These are phyloP conservation scores for Scolanthus callimorphus DNA, from an alignment of 92 coral and sea anemone genomes.

Conservation along the genomic window DNA sequence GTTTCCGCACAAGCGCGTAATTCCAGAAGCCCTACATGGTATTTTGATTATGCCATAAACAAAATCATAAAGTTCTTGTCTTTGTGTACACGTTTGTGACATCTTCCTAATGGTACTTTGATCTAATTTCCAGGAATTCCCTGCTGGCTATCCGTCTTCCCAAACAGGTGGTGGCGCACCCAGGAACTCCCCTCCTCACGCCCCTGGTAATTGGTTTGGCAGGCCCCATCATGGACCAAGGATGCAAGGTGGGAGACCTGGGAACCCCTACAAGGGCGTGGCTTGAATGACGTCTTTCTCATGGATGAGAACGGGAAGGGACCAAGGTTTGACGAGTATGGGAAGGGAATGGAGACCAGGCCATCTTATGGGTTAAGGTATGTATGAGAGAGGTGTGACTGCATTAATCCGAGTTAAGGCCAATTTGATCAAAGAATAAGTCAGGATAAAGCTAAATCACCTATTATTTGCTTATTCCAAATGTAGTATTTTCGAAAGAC, in stretches of 20 bases:
- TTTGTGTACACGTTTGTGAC: too few relatives aligned
- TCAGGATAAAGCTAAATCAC: too few relatives aligned
- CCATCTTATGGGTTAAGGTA: slow-evolving; percentile 62
- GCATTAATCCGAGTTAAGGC: too few relatives aligned
- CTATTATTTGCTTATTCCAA: too few relatives aligned
- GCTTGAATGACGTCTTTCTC: slow-evolving; percentile 84
- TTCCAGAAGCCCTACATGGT: too few relatives aligned
- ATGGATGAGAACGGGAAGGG: slow-evolving; percentile 61
- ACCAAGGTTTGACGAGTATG: slow-evolving; percentile 70
- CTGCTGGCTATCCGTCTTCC: slow-evolving; percentile 25
- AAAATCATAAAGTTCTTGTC: too few relatives aligned
- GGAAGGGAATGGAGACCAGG: slow-evolving; percentile 39
- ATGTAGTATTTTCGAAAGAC: too few relatives aligned
- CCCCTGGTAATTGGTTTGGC: slow-evolving; percentile 55
- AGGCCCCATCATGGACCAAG: slow-evolving; percentile 36
- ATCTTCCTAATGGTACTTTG: too few relatives aligned
- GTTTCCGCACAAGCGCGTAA: too few relatives aligned
- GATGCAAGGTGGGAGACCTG: slow-evolving; percentile 22
- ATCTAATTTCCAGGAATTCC: slow-evolving; percentile 48
- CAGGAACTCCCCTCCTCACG: slow-evolving; percentile 75
- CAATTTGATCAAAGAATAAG: too few relatives aligned
- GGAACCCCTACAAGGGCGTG: slow-evolving; percentile 58
- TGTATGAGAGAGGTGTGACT: not conserved
- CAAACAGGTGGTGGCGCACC: slow-evolving; percentile 27
- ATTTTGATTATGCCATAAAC: too few relatives aligned